Evolutionary conservation across 1,140 invertebrate genomes (phyloP), one percentile per base, ranked within the genome.

Genomic region (Pseudachorutes palmiensis): DNA sequence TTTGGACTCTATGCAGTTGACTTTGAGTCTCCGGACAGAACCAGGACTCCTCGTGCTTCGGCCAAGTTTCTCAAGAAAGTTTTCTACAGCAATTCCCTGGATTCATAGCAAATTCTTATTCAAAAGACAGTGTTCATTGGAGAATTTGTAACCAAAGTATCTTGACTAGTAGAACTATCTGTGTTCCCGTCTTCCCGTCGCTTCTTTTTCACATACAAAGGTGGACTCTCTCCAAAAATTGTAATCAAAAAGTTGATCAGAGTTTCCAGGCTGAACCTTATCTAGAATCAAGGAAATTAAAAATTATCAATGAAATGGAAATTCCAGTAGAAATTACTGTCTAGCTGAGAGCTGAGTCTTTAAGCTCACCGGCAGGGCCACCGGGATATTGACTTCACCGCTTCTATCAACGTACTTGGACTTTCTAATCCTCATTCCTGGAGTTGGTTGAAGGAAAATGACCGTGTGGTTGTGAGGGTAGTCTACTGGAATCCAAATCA

Each of bases 1-100:
- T 92, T 90, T 76, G 90, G 90, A 1, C 74, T 92, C 0, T 85
- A 86, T 73, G 80, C 84, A 22, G 87, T 92, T 0, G 84, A 92
- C 75, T 91, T 90, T 73, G 80, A 77, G 1, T 81, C 85, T 70
- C 82, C 85, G 0, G 76, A 84, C 1, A 81, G 83, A 70, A 83
- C 81, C 1, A 81, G 89, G 68, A 87, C 81, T 1, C 83, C 84
- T 0, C 91, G 90, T 76, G 58, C 24, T 29, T 60, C 58, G 3
- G 58, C 58, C 14, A 60, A 30, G 24, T 29, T 32, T 22, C 31
- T 60, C 9, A 9, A 22, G 2, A 26, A 30, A 30, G 24, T 60
- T 32, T 60, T 60, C 22, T 5, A 60, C 5, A 16, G 14, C 14
- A 60, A 29, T n/a, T n/a, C n/a, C n/a, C n/a, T n/a, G n/a, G n/a